These are phyloP conservation scores for Drosophila elegans DNA, from an alignment of 1,140 invertebrate genomes.

Conservation along the genomic window DNA sequence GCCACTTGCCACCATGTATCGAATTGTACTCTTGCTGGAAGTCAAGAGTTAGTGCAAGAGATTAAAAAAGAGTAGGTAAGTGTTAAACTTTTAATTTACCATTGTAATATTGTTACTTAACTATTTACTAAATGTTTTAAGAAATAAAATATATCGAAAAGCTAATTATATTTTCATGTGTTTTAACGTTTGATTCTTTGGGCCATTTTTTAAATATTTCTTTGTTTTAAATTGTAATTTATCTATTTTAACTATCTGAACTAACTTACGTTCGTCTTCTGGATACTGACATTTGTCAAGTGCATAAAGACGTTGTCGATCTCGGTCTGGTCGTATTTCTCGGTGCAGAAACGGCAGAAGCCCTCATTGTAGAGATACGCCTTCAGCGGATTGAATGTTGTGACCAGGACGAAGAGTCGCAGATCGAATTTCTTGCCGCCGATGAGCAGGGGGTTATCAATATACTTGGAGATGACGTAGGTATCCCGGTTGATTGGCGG, in stretches of 20 bases:
- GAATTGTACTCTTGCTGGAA: conserved; percentile 96
- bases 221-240: too few species aligned
- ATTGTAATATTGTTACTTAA: too few species aligned
- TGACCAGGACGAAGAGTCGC: conserved; percentile 93
- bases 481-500: conserved; percentile 92
- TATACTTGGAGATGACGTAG: conserved; percentile 96
- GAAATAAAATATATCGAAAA: too few species aligned
- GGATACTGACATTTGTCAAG: conserved; percentile 94
- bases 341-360: conserved; percentile 92
- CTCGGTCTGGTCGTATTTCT: conserved; percentile 92
- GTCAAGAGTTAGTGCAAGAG: background rate
- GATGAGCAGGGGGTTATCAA: conserved; percentile 93
- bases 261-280: conserved; percentile 90
- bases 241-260: too few species aligned
- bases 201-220: too few species aligned
- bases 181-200: background rate
- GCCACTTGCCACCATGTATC: conserved; percentile 97
- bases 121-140: too few species aligned
- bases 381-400: conserved; percentile 92
- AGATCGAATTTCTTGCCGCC: conserved; percentile 95
- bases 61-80: too few species aligned
- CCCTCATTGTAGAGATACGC: conserved; percentile 94
- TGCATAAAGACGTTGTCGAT: conserved; percentile 95
- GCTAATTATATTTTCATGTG: too few species aligned
- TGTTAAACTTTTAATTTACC: too few species aligned